Evolutionary conservation across 2,113 vertebrate genomes (phyloP).

Genomic region (Mobula birostris): DNA sequence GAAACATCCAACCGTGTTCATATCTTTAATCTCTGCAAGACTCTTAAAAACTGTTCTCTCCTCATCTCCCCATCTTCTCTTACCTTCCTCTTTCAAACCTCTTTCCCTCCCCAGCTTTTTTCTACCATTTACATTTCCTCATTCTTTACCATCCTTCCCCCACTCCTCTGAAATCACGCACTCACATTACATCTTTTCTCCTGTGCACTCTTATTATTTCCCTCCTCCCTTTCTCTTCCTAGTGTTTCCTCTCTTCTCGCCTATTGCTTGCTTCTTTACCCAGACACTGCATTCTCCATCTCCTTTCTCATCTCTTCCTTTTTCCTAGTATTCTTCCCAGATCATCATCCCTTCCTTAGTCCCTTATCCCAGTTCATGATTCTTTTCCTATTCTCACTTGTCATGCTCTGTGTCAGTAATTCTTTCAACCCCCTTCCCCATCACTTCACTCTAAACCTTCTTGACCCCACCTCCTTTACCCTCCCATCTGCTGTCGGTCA

Average conservation of each 20-base stretch:
- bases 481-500: neutral
- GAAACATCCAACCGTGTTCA: neutral
- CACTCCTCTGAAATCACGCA: neutral
- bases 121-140: neutral
- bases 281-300: neutral
- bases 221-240: neutral
- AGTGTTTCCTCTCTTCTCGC: neutral
- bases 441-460: neutral
- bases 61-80: neutral
- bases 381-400: neutral
- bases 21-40: neutral
- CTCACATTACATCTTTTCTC: neutral
- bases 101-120: neutral
- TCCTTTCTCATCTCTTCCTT: neutral
- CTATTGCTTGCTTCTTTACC: neutral
- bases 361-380: neutral
- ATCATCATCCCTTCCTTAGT: neutral
- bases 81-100: too few species aligned
- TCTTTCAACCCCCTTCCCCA: neutral
- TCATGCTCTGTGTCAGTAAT: neutral
- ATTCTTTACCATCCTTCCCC: neutral
- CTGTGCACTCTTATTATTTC: neutral
- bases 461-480: neutral
- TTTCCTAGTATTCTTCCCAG: neutral
- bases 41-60: neutral